Base-by-base conservation (phyloP, 2,888 invertebrate genomes). In the Stomorhina lunata region DNA sequence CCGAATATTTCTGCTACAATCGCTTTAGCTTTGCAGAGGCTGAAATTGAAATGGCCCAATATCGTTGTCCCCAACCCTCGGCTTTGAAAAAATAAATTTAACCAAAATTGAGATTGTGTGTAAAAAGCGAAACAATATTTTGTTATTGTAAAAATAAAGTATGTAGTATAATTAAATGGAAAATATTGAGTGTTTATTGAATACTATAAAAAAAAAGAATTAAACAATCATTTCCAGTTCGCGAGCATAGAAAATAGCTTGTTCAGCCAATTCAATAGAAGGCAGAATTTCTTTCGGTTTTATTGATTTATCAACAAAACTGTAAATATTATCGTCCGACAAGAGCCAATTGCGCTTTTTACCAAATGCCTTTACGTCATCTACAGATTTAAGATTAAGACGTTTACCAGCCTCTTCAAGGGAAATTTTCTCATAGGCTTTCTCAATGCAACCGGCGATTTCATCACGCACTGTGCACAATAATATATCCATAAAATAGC, bases 201-300 rank as follows among this genome's bases (percentile, higher is more conserved):
- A 59, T 69, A 50, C 25, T 55, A 65, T 29, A 15, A 22, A 6
- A 27, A 20, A 10, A n/a, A 15, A 29, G 10, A 17, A 63, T 66
- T 95, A 99, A 82, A 99, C 99, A 92, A 99, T 99, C 98, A 98
- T 99, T 92, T 99, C 99, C 86, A 99, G 93, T 93, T 99, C 99
- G 89, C 96, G 95, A 2, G 99, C 99, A 92, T 99, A 99, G 90
- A 97, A 97, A 86, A 99, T 96, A 17, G 97, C 96, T 91, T 99
- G 97, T 88, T 96, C 95, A 0, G 98, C 98, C 34, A 99, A 92
- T 88, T 98, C 96, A 32, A 94, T 93, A 6, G 99, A 97, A 0
- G 99, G 98, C 85, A 99, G 94, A 84, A 92, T 94, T 90, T 96
- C 96, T 86, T 95, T 94, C 0, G 90, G 93, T 91, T 93, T 96